Conservation (phyloP, 2,797 vertebrate species). For the Rhyacichthys aspro region DNA sequence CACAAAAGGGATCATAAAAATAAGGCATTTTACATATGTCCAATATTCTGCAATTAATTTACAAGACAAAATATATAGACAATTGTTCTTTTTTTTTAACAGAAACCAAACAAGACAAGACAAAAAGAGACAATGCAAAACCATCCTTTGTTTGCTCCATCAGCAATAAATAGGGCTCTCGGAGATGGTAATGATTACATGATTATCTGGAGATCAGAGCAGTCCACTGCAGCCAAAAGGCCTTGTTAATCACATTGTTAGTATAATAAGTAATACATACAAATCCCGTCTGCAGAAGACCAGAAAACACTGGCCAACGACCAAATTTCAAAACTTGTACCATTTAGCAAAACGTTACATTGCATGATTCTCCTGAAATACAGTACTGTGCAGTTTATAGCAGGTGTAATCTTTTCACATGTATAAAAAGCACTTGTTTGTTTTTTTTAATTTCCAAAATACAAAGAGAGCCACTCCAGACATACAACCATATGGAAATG, state of each 20-base stretch:
- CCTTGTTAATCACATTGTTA: constrained; percentile 16
- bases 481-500: too few species aligned
- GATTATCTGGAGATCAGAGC: constrained; percentile 63
- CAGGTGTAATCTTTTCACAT: too few species aligned
- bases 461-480: too few species aligned
- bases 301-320: constrained; percentile 36
- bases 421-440: too few species aligned
- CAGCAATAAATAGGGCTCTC: constrained; percentile 48
- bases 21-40: too few species aligned
- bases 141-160: constrained; percentile 50
- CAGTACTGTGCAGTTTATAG: too few species aligned
- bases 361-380: too few species aligned
- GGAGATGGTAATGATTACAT: constrained; percentile 57
- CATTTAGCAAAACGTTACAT: constrained; percentile 39
- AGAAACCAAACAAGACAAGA: constrained; percentile 25
- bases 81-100: background rate
- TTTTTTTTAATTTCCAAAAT: too few species aligned
- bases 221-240: constrained; percentile 32
- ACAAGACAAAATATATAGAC: too few species aligned
- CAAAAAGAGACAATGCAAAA: constrained; percentile 18
- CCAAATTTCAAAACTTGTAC: constrained; percentile 33
- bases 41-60: too few species aligned
- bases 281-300: constrained; percentile 17
- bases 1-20: too few species aligned
- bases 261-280: constrained; percentile 29